These are phyloP conservation scores for Pogoniulus pusillus DNA, from an alignment of 2,797 vertebrate species.

Conservation along the genomic window DNA sequence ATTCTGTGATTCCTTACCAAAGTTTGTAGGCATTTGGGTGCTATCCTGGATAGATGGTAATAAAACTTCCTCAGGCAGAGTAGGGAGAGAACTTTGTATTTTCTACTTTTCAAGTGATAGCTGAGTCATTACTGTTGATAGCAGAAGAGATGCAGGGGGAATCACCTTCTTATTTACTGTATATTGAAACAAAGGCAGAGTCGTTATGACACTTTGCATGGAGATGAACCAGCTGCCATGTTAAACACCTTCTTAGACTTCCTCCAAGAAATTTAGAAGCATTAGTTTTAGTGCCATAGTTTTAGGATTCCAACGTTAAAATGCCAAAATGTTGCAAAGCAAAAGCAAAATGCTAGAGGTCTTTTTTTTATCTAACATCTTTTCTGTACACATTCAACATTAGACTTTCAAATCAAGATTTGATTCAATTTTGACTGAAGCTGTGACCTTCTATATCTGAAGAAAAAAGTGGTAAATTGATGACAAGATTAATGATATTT, in stretches of 20 bases:
- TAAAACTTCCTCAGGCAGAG: neutral
- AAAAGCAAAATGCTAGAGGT: neutral
- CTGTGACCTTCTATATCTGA: constrained; percentile 43
- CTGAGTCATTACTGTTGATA: neutral
- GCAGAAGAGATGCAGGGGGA: neutral
- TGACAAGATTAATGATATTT: constrained; percentile 69
- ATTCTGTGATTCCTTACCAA: neutral
- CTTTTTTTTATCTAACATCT: neutral
- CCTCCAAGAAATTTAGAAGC: neutral
- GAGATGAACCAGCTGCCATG: neutral
- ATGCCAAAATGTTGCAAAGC: neutral
- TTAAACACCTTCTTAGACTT: neutral
- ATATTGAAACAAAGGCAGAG: neutral
- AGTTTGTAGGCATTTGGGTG: neutral
- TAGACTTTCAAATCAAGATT: constrained; percentile 32
- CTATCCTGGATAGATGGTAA: neutral
- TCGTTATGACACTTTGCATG: neutral
- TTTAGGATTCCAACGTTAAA: neutral
- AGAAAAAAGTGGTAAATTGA: constrained; percentile 30
- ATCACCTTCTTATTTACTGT: neutral
- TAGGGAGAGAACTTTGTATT: neutral
- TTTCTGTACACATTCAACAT: neutral
- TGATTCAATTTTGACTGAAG: constrained; percentile 4
- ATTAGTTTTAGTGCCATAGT: neutral
- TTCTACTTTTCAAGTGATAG: neutral